Conservation (phyloP, 2,797 vertebrate species). For the Leptatherina wallacei region DNA sequence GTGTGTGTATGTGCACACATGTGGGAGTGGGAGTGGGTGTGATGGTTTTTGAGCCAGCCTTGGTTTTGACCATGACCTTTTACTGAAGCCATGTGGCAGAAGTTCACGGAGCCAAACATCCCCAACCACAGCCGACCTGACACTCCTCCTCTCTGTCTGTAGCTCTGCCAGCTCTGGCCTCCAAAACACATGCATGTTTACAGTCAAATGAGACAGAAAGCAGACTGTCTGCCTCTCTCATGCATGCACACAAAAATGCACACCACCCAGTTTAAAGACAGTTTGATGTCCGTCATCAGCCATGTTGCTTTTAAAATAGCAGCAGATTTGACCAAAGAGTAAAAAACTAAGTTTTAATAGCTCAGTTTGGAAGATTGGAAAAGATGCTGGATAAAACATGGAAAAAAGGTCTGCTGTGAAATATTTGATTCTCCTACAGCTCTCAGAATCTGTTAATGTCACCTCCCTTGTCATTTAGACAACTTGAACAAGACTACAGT, state of each 20-base stretch:
- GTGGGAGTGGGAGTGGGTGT: slow-evolving; percentile 62
- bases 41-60: slow-evolving; percentile 61
- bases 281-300: neutral
- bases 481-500: neutral
- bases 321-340: slow-evolving; percentile 8
- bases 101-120: slow-evolving; percentile 66
- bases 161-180: slow-evolving; percentile 50
- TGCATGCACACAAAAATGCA: slow-evolving; percentile 18
- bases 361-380: neutral
- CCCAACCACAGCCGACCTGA: slow-evolving; percentile 60
- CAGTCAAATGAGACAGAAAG: slow-evolving; percentile 50
- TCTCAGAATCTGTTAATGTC: neutral
- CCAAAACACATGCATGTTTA: slow-evolving; percentile 49
- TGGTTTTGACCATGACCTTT: slow-evolving; percentile 80
- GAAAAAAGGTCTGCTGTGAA: neutral
- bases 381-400: neutral
- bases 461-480: slow-evolving; percentile 7
- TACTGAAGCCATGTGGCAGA: slow-evolving; percentile 63
- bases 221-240: slow-evolving; percentile 24
- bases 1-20: slow-evolving; percentile 1
- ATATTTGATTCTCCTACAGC: neutral
- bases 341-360: neutral
- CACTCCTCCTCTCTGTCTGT: slow-evolving; percentile 10
- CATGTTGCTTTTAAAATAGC: neutral
- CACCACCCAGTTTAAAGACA: slow-evolving; percentile 29